Conservation (phyloP, 2,888 invertebrate genomes). For the Spicauda simplicius region DNA sequence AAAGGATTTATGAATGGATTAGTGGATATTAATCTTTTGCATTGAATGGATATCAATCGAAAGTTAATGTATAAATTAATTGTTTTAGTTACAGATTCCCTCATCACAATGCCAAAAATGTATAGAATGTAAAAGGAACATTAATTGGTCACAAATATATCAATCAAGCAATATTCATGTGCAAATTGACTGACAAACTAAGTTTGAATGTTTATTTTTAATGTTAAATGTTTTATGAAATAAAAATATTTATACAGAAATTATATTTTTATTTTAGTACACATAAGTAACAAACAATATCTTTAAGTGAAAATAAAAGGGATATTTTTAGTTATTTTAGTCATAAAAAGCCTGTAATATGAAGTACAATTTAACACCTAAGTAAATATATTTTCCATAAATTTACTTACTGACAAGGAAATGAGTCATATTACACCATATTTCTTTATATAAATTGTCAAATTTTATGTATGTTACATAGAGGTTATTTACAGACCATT, state of each 20-base stretch:
- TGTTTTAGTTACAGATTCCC: slow-evolving; percentile 82
- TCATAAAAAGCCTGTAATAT: neutral
- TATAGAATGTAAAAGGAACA: slow-evolving; percentile 62
- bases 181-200: slow-evolving; percentile 14
- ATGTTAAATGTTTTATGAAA: slow-evolving; percentile 34
- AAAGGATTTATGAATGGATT: too few relatives aligned
- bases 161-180: slow-evolving; percentile 1
- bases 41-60: too few relatives aligned
- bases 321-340: too few relatives aligned
- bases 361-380: neutral
- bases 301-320: neutral
- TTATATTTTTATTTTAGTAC: slow-evolving; percentile 31
- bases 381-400: too few relatives aligned
- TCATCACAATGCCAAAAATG: slow-evolving; percentile 82
- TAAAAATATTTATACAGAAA: slow-evolving; percentile 42
- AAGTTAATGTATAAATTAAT: neutral
- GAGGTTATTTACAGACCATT: too few relatives aligned
- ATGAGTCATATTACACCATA: too few relatives aligned
- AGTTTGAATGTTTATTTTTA: slow-evolving; percentile 39
- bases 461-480: too few relatives aligned
- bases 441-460: too few relatives aligned
- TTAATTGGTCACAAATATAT: neutral
- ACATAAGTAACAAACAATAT: slow-evolving; percentile 22
- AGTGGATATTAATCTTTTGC: too few relatives aligned
- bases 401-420: too few relatives aligned